Evolutionary conservation across 2,113 vertebrate species (phyloP), one percentile per base, ranked within the genome.

Genomic region (Cyanocitta stelleri): DNA sequence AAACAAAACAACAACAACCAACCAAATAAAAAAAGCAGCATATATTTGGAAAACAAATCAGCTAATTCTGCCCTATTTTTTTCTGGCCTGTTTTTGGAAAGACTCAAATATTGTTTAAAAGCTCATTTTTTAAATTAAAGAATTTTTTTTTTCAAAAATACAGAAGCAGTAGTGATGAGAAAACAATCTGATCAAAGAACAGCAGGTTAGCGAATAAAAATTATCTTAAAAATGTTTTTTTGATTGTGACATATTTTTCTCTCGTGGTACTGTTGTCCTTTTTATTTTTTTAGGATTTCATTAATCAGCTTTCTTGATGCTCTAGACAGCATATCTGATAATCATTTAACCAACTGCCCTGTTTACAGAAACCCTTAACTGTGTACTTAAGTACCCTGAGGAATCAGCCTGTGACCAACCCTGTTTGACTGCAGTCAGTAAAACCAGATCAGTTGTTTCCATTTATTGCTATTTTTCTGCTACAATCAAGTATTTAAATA

Each of bases 401-500:
- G 64, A 92, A 41, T 87, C 64, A 46, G 51, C 33, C 78, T 79
- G 73, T 64, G 43, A 59, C 48, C 58, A 78, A 44, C 1, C 3
- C 24, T 74, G 11, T 84, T 69, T 79, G 88, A 76, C 49, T 83
- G 81, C 64, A 91, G 84, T 80, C 91, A 90, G 76, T 94, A 89
- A 72, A 92, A 79, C 48, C 49, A 68, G n/a, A 93, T 91, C 44
- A 82, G 15, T 85, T 74, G 15, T 84, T 93, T 75, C 67, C 41
- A 69, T 90, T 84, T 91, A 75, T 37, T 1, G 2, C 41, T 91
- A 48, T 44, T 72, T 86, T 88, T 74, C 61, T 85, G 84, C 61
- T 58, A 68, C 82, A 96, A n/a, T 90, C 55, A 89, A 78, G 54
- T 76, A 96, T 93, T 91, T 87, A 86, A 91, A 87, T 72, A 73